phyloP scores from a whole-genome alignment of 2,888 invertebrate genomes.

The Heliothis peltigera region DNA sequence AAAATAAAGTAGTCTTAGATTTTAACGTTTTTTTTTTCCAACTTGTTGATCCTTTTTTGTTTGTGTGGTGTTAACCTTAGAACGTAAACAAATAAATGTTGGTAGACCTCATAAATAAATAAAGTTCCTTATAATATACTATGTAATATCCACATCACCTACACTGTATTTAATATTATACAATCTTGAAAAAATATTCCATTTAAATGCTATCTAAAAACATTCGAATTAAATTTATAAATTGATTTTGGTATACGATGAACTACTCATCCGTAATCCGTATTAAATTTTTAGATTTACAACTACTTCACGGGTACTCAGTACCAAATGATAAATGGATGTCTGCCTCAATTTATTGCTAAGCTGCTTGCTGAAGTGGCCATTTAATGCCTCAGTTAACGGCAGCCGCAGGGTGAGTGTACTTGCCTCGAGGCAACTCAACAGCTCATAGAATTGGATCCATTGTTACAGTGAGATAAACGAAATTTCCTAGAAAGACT shows the following conservation, averaged over 20 bases:
- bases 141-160: too few relatives aligned
- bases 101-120: too few relatives aligned
- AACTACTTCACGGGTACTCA: conserved; percentile 5
- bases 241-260: too few relatives aligned
- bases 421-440: conserved; percentile 29
- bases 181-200: too few relatives aligned
- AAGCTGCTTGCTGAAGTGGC: conserved; percentile 38
- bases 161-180: too few relatives aligned
- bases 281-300: conserved; percentile 1
- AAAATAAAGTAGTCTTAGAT: not conserved
- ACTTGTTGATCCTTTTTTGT: too few relatives aligned
- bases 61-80: too few relatives aligned
- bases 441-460: conserved; percentile 29
- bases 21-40: not conserved
- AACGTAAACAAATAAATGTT: too few relatives aligned
- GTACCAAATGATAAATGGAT: conserved; percentile 25
- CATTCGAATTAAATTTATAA: not conserved
- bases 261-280: not conserved
- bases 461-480: conserved; percentile 10
- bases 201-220: not conserved
- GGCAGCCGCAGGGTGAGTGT: conserved; percentile 10
- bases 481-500: not conserved
- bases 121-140: too few relatives aligned
- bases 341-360: conserved; percentile 32
- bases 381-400: conserved; percentile 51